Percentiles rank a stretch among this genome's conserved stretches.
Evolutionary conservation across 2,113 vertebrate species (phyloP).

Genomic region (Cariama cristata): DNA sequence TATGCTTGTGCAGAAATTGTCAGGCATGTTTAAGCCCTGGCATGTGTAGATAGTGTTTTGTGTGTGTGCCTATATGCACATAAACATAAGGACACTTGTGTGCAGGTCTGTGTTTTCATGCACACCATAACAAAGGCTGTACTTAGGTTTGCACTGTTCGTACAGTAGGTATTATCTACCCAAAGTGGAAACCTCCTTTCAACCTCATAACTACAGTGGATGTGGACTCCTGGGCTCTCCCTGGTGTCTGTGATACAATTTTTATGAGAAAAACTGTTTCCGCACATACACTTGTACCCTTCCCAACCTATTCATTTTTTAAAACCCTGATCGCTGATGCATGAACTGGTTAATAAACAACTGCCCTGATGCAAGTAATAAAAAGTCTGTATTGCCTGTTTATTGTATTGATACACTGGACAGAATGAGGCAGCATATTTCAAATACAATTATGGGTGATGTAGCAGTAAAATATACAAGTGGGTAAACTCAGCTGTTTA

Average conservation of each 20-base stretch:
- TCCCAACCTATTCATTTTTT: background rate
- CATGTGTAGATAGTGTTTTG: background rate
- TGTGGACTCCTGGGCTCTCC: background rate
- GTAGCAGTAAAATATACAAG: background rate
- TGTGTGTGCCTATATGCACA: background rate
- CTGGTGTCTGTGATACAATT: background rate
- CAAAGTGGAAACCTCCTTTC: background rate
- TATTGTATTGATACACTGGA: background rate
- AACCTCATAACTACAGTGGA: background rate
- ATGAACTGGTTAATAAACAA: background rate
- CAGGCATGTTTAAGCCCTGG: background rate
- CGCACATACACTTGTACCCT: background rate
- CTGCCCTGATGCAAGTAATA: background rate
- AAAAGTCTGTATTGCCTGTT: background rate
- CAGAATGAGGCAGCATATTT: background rate
- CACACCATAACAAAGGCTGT: background rate
- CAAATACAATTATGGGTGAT: background rate
- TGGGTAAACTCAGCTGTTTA: background rate
- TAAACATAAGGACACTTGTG: accelerated
- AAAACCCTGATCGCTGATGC: background rate
- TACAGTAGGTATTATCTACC: background rate
- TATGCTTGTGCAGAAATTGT: background rate
- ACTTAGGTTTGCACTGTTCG: background rate
- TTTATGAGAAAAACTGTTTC: background rate
- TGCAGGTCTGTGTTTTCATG: background rate